Conservation (phyloP, 92 coral and sea anemone genomes). For the Epizoanthus illoricatus region DNA sequence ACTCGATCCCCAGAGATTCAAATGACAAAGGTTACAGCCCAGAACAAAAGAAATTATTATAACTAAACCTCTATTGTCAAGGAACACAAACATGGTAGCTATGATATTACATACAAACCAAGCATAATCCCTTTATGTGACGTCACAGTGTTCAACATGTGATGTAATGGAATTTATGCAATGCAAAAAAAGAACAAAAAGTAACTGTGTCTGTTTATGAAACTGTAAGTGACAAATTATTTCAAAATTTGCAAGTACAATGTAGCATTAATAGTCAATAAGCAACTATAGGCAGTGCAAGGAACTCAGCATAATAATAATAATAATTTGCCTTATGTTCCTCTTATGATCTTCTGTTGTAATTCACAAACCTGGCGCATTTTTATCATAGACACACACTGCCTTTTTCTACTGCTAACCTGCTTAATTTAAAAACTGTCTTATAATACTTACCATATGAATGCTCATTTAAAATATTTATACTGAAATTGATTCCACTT, state of each 20-base stretch:
- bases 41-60: not conserved
- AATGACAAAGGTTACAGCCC: too few species aligned
- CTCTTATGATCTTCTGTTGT: too few species aligned
- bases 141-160: not conserved
- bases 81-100: too few species aligned
- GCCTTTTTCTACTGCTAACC: not conserved
- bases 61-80: not conserved
- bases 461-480: constrained; percentile 3
- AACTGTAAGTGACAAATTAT: too few species aligned
- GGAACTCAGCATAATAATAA: too few species aligned
- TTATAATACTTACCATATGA: constrained; percentile 10
- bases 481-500: constrained; percentile 2
- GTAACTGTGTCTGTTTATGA: too few species aligned
- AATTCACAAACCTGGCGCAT: not conserved
- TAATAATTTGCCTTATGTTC: too few species aligned
- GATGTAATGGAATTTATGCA: too few species aligned
- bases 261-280: too few species aligned
- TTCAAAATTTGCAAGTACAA: too few species aligned
- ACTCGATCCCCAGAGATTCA: not conserved
- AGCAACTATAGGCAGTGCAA: too few species aligned
- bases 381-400: not conserved
- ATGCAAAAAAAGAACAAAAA: too few species aligned
- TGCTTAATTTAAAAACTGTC: not conserved
- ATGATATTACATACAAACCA: not conserved
- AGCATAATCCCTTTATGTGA: not conserved